Conservation (phyloP, 2,113 vertebrate genomes). For the Eurypyga helias region DNA sequence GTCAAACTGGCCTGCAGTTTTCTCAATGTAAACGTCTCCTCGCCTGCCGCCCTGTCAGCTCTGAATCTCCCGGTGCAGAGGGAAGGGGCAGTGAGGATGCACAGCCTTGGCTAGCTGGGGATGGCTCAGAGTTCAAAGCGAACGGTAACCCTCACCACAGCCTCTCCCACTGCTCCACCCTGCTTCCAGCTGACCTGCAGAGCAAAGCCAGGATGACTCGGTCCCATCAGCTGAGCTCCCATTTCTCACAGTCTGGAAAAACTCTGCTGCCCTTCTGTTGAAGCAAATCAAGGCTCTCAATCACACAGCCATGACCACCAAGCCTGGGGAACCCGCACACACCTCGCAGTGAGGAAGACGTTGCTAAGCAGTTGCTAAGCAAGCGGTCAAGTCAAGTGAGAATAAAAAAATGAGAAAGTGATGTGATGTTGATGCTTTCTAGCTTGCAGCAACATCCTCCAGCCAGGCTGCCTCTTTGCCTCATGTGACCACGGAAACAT, state of each 20-base stretch:
- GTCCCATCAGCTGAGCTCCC: not conserved
- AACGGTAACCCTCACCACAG: not conserved
- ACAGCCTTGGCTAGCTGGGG: not conserved
- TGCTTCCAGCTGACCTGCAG: not conserved
- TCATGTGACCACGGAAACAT: not conserved
- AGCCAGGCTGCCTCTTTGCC: not conserved
- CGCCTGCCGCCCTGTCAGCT: not conserved
- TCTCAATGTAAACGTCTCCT: not conserved
- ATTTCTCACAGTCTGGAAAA: not conserved
- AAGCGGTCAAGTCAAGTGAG: not conserved
- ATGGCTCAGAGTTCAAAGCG: not conserved
- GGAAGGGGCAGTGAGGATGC: not conserved
- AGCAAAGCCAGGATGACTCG: not conserved
- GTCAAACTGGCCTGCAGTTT: not conserved
- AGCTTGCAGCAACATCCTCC: not conserved
- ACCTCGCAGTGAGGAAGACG: not conserved
- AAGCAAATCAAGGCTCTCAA: not conserved
- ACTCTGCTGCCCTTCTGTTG: not conserved
- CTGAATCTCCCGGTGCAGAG: no score
- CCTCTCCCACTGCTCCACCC: not conserved
- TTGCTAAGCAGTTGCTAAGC: not conserved
- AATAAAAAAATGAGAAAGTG: not conserved
- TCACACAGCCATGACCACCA: not conserved
- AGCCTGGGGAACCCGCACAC: not conserved
- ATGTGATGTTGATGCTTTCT: not conserved